Base-by-base conservation (phyloP, 2,797 vertebrate species). In the Oryzias sinensis region DNA sequence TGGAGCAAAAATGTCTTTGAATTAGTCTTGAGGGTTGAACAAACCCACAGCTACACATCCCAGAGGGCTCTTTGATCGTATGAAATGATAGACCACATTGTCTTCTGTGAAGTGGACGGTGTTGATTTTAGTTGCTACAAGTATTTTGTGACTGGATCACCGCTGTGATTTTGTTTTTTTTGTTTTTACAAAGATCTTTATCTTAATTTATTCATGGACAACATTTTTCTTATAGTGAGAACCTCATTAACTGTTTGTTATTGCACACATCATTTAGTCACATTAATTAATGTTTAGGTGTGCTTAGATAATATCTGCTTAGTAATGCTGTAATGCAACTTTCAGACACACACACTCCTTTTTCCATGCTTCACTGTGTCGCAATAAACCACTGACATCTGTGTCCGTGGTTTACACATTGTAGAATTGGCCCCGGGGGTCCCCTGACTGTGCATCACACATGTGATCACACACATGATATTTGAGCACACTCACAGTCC, bases 281-380 rank as follows among this genome's bases (percentile, higher is more conserved):
- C 33, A 33, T 33, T 33, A 33, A 33, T 33, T 7, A 33, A 13
- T 33, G 8, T 33, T 33, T 33, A 33, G 33, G 33, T 33, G 33
- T 11, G 33, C 9, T 33, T 33, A 65, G 72, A 62, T 69, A 77
- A 74, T 72, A 43, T 68, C 59, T 81, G 81, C 70, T 62, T 62
- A 54, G 59, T 76, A 73, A 72, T 68, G 67, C 66, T 22, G 72
- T 83, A 79, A 81, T 68, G 70, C 59, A 86, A 33, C 57, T 45
- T 18, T 53, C 47, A 63, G 42, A 37, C 67, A 18, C 18, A 6
- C 43, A 33, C 53, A 51, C 49, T 22, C 46, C 50, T 62, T 60
- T 64, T 66, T 63, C 50, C 64, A 74, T 5, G 41, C 72, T 54
- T 70, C 60, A 64, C 56, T 79, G 56, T 61, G 72, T 65, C 47